Conservation (phyloP, 2,888 invertebrate genomes). For the Cephus sareptanus region DNA sequence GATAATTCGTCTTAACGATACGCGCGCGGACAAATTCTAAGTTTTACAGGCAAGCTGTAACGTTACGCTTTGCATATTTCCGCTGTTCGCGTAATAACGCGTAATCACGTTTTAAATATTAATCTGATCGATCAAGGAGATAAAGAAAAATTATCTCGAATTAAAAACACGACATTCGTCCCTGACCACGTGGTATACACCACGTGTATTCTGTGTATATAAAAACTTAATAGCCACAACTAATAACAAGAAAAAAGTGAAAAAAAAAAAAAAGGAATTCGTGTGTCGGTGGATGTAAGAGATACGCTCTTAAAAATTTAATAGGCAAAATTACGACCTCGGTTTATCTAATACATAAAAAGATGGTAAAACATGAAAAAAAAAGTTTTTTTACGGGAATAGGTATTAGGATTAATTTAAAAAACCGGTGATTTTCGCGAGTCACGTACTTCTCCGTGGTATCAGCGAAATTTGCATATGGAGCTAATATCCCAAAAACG, state of each 20-base stretch:
- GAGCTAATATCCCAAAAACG: background rate
- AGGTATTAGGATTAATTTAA: background rate
- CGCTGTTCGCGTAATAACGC: background rate
- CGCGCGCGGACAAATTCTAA: background rate
- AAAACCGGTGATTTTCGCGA: background rate
- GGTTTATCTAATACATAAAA: background rate
- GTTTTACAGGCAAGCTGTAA: background rate
- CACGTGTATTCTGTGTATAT: too few relatives aligned
- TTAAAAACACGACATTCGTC: background rate
- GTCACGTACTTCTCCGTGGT: background rate
- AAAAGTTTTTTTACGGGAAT: background rate
- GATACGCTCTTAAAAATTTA: background rate
- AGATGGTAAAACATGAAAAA: background rate
- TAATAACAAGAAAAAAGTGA: background rate
- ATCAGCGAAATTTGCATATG: background rate
- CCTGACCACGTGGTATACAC: too few relatives aligned
- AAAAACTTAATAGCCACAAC: background rate
- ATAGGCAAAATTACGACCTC: background rate
- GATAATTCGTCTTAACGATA: background rate
- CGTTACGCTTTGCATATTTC: background rate
- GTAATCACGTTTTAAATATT: background rate
- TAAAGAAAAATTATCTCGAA: background rate
- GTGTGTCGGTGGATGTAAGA: background rate
- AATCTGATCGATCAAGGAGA: too few relatives aligned
- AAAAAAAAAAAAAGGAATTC: background rate